Percentiles rank a stretch among this genome's conserved stretches.
Conservation (phyloP, 2,888 invertebrate species). For the Andrena fulva region DNA sequence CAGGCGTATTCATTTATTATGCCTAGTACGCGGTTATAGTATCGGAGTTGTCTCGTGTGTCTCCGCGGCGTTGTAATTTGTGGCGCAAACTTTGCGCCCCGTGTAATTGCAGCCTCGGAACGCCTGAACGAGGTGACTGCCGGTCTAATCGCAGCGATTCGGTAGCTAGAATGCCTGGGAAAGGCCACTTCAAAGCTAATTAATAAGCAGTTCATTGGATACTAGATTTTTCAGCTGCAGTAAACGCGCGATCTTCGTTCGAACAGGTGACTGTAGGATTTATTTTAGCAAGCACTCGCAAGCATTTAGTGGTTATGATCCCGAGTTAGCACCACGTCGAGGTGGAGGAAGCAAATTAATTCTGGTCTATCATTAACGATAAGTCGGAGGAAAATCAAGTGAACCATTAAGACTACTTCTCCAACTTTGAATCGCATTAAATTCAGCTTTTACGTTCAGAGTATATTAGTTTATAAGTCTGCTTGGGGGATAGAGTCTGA, state of each 20-base stretch:
- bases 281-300: not conserved
- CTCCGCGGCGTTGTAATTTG: slow-evolving; percentile 44
- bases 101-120: slow-evolving; percentile 62
- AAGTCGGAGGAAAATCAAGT: too few species aligned
- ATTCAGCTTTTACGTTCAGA: too few species aligned
- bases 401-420: too few species aligned
- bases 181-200: slow-evolving; percentile 27
- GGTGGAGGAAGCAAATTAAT: too few species aligned
- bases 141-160: slow-evolving; percentile 19
- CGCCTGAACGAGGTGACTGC: slow-evolving; percentile 31
- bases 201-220: not conserved
- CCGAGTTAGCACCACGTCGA: too few species aligned
- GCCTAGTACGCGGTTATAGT: not conserved
- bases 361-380: too few species aligned
- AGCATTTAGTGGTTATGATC: too few species aligned
- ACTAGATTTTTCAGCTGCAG: not conserved
- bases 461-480: too few species aligned
- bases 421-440: too few species aligned
- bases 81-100: slow-evolving; percentile 55
- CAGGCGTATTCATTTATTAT: slow-evolving; percentile 32
- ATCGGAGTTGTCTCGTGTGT: slow-evolving; percentile 37
- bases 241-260: not conserved
- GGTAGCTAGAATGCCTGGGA: slow-evolving; percentile 3
- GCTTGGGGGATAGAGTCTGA: too few species aligned
- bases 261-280: not conserved